Evolutionary conservation across 1,140 invertebrate genomes (phyloP), one percentile per base, ranked within the genome.

Genomic region (Drosophila teissieri): DNA sequence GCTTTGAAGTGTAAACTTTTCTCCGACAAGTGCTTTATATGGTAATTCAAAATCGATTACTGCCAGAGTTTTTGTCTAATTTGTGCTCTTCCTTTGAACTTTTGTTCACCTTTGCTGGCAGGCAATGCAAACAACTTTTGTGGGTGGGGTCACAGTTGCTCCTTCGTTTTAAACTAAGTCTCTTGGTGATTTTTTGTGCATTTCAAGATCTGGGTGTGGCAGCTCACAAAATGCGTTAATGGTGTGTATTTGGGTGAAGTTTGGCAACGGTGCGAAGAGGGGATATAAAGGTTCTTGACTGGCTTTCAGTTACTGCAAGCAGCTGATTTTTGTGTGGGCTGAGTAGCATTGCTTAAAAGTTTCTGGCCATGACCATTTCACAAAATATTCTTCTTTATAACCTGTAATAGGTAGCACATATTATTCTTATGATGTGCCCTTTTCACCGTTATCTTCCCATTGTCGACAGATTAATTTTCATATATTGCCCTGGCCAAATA

Each of bases 1-100:
- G n/a, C 58, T 74, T 56, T 64, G 69, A 65, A 52, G 52, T 57
- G 40, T n/a, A 52, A 75, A 76, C 39, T 67, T 65, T 55, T 34
- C 27, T 11, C 31, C 67, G 49, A 36, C 55, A 12, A 15, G 19
- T n/a, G 27, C 37, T 58, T 75, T 76, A 44, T 76, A 44, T 56
- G 73, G 52, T 77, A 70, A 70, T 78, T 77, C 52, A 62, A 77
- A 77, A 78, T 78, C 73, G 73, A 77, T 78, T 78, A 76, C 52
- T 34, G 44, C 37, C 54, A 39, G 51, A 54, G 49, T 34, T 61
- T 48, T 54, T 58, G 54, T 77, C 49, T 76, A 77, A 77, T 69
- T 77, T 61, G 11, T 52, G 51, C 55, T 76, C 36, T 69, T 77
- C 56, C 49, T 68, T 69, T 53, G 56, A 68, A 68, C 55, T 69